Evolutionary conservation across 2,113 vertebrate species (phyloP), one percentile per base, ranked within the genome.

Genomic region (Eublepharis macularius): DNA sequence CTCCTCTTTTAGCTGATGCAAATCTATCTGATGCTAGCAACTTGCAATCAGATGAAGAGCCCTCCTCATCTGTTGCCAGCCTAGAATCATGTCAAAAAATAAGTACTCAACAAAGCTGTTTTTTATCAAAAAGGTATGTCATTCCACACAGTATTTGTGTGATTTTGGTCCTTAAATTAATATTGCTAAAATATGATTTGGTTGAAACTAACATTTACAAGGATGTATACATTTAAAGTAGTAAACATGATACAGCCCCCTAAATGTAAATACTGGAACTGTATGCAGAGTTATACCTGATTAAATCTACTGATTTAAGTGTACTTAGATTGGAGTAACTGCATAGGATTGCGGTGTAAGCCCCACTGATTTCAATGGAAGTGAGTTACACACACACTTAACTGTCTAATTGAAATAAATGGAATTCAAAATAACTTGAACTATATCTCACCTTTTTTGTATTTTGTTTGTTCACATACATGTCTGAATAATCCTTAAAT

Each of bases 61-160:
- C 93, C 93, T 95, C 96, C 87, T 94, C 96, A 93, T 92, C 96
- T 96, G 91, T 95, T 95, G 90, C 92, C 94, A 95, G 84, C 91
- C 88, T 95, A 92, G 94, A 95, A 93, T 93, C 94, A 91, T 95
- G 93, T 94, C 93, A 95, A 65, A 95, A 93, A 87, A 88, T 96
- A 96, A 92, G 95, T 89, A 90, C 92, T 95, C 93, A 91, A 86
- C 94, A 96, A 92, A 96, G 92, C 89, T 89, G 94, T 94, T 92
- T 94, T 91, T 93, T 95, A 65, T 95, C 95, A 91, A 89, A 95
- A 96, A 97, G 97, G 97, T 97, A 97, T 90, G 96, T 96, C 93
- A 81, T 91, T 90, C 72, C 90, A 82, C 94, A 81, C 92, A 94
- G 85, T 89, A 93, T 92, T 94, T 94, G 80, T 79, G 85, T 86